Evolutionary conservation across 2,888 invertebrate genomes (phyloP).

Genomic region (Melikaiella ostensackeni): DNA sequence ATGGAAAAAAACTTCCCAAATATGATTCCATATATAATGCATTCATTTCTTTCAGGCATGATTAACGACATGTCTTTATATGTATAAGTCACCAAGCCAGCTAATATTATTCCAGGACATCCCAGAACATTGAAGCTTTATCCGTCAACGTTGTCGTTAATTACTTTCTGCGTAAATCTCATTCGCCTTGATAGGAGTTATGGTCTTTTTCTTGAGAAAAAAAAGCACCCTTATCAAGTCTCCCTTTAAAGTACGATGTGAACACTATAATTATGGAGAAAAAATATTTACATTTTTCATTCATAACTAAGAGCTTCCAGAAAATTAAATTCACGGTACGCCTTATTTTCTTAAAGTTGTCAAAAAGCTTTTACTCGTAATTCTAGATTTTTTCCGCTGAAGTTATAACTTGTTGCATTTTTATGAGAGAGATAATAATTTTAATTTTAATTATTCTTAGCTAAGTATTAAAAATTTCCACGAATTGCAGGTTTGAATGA

Average conservation of each 20-base stretch:
- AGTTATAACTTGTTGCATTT: neutral
- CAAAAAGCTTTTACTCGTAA: neutral
- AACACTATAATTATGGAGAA: constrained; percentile 5
- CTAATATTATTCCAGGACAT: constrained; percentile 36
- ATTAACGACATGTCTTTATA: neutral
- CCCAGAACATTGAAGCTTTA: constrained; percentile 31
- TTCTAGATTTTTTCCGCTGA: neutral
- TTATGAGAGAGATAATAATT: neutral
- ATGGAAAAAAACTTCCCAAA: neutral
- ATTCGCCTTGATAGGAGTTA: constrained; percentile 2
- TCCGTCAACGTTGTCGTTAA: constrained; percentile 32
- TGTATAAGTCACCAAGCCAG: constrained; percentile 21
- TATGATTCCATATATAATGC: neutral
- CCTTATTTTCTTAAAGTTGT: neutral
- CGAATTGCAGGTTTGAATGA: too few relatives aligned
- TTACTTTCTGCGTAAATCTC: constrained; percentile 33
- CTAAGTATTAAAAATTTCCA: too few relatives aligned
- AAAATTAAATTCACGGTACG: neutral
- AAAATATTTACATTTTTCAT: constrained; percentile 35
- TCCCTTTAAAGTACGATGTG: neutral
- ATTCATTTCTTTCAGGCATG: neutral
- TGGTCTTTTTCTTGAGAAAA: neutral
- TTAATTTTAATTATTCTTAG: too few relatives aligned
- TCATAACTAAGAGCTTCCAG: constrained; percentile 21
- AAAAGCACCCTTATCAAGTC: constrained; percentile 12